phyloP scores from a whole-genome alignment of 2,113 vertebrate species.

The Stigmatopora nigra region DNA sequence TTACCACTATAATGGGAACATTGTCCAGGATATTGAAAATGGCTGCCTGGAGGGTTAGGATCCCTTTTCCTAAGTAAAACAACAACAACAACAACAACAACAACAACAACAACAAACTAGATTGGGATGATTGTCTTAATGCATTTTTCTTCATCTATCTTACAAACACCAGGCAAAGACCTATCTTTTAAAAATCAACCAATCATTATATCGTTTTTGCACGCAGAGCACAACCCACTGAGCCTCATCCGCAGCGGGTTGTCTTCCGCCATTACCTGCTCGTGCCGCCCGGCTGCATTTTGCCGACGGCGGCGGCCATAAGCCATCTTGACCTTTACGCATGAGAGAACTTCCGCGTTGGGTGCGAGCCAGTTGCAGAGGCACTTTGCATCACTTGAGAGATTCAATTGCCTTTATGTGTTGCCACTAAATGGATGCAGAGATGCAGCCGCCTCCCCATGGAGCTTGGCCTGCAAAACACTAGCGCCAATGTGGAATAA shows the following conservation, averaged over 20 bases:
- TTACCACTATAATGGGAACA: neutral
- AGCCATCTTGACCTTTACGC: constrained; percentile 51
- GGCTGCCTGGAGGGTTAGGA: neutral
- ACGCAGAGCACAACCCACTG: neutral
- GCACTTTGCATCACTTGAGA: constrained; percentile 32
- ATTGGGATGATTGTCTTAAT: neutral
- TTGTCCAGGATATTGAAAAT: too few relatives aligned
- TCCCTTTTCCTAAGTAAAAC: neutral
- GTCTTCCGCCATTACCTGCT: constrained; percentile 23
- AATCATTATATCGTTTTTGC: neutral
- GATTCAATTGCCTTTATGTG: constrained; percentile 25
- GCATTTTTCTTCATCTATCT: neutral
- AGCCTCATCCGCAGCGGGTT: constrained; percentile 5
- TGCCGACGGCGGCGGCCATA: constrained; percentile 36
- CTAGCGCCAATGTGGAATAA: neutral
- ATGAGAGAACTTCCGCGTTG: constrained; percentile 35
- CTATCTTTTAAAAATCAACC: constrained; percentile 5
- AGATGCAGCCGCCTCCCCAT: constrained; percentile 2
- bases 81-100: too few relatives aligned
- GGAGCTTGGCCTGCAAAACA: neutral
- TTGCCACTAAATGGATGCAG: constrained; percentile 19
- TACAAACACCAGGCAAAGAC: neutral
- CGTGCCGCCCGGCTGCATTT: constrained; percentile 24
- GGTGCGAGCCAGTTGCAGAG: constrained; percentile 35
- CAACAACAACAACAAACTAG: neutral